Conservation (phyloP, 2,113 vertebrate genomes). For the Pimephales promelas region DNA sequence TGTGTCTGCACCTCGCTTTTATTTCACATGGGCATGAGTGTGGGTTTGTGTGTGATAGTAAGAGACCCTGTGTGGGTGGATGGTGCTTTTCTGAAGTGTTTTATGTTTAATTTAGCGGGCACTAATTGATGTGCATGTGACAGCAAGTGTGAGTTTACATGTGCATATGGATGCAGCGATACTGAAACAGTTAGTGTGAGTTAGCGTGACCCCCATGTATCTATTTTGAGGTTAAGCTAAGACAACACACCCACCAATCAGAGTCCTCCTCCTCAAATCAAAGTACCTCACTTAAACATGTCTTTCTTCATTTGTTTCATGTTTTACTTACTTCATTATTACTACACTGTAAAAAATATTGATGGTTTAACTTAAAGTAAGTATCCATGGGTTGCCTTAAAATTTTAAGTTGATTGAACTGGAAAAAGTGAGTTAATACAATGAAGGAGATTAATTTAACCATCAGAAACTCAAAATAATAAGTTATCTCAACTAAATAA, state of each 20-base stretch:
- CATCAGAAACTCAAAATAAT: no score
- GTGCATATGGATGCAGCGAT: constrained; percentile 63
- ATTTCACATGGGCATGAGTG: background rate
- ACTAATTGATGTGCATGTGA: constrained; percentile 65
- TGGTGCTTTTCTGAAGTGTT: constrained; percentile 71
- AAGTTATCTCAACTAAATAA: no score
- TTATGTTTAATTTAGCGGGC: constrained; percentile 66
- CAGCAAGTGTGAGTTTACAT: constrained; percentile 68
- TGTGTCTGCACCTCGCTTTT: background rate
- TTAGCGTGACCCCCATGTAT: background rate
- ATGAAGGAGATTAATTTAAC: no score
- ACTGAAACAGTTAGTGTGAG: constrained; percentile 50
- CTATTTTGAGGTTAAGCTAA: background rate
- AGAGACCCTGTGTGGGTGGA: constrained; percentile 73
- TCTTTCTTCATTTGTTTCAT: background rate
- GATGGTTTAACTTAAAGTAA: no score
- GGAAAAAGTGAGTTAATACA: no score
- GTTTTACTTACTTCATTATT: background rate
- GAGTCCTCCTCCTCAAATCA: background rate
- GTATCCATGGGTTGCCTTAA: no score
- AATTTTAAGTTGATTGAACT: no score
- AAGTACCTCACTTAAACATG: background rate
- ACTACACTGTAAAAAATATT: no score
- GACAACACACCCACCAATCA: background rate
- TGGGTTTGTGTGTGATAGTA: constrained; percentile 36